Conservation (phyloP, 2,113 vertebrate species). For the Leptodactylus fuscus region DNA sequence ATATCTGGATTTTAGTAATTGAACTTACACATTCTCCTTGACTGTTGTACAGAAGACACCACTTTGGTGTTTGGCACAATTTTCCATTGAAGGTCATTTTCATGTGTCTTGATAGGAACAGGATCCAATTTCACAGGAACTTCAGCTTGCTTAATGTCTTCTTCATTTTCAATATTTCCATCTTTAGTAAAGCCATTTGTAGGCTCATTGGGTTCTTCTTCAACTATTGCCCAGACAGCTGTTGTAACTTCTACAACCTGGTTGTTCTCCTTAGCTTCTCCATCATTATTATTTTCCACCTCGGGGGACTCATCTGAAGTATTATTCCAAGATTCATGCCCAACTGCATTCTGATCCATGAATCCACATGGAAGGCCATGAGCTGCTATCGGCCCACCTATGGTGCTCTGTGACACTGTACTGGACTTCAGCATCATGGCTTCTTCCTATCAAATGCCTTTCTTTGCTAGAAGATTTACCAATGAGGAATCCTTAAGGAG, state of each 20-base stretch:
- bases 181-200: conserved; percentile 1
- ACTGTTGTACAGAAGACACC: not conserved
- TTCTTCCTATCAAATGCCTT: not conserved
- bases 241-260: not conserved
- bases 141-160: not conserved
- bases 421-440: conserved; percentile 52
- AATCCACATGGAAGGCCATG: conserved; percentile 9
- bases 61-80: conserved; percentile 25
- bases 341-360: conserved; percentile 12
- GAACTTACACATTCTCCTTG: conserved; percentile 46
- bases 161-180: not conserved
- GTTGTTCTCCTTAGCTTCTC: not conserved
- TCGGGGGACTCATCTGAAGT: not conserved
- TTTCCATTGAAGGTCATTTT: conserved; percentile 35
- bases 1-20: too few species aligned
- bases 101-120: conserved; percentile 21
- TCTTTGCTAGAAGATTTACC: not conserved
- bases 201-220: conserved; percentile 20
- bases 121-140: not conserved
- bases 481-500: not conserved
- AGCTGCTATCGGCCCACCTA: not conserved
- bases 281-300: not conserved
- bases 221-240: conserved; percentile 27
- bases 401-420: not conserved
- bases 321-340: conserved; percentile 15